Evolutionary conservation across 2,113 vertebrate genomes (phyloP).

Genomic region (Calonectris borealis): DNA sequence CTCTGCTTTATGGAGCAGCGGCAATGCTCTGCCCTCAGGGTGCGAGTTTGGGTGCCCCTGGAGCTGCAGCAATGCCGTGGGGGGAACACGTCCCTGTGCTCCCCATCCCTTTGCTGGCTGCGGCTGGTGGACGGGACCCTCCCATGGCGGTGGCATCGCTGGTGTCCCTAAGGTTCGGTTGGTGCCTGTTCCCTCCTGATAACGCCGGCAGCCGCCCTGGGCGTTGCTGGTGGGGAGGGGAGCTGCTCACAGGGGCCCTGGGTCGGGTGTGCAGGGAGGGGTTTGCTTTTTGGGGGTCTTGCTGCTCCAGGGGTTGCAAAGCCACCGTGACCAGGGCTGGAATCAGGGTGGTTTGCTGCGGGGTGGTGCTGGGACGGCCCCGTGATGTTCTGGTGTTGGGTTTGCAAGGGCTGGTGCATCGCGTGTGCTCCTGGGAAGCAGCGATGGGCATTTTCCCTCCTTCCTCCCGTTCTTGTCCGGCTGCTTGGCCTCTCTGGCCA

Average conservation of each 20-base stretch:
- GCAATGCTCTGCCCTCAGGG: accelerated
- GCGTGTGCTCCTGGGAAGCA: accelerated
- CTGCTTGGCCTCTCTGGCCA: not conserved
- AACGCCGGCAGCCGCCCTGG: accelerated
- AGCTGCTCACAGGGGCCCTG: not conserved
- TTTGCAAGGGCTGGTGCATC: not conserved
- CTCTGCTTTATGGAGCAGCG: not conserved
- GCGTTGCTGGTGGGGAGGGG: not conserved
- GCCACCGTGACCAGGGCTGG: accelerated
- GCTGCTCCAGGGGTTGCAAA: not conserved
- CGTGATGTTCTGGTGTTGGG: not conserved
- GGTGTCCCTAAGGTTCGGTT: not conserved
- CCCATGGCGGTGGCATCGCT: not conserved
- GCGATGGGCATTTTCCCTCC: accelerated
- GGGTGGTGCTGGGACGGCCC: not conserved
- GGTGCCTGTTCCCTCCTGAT: conserved; percentile 8
- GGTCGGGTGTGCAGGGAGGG: not conserved
- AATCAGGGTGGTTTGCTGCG: accelerated
- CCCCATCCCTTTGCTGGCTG: not conserved
- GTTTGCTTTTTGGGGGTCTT: not conserved
- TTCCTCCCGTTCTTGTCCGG: accelerated
- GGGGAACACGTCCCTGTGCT: no score
- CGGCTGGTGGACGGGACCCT: not conserved
- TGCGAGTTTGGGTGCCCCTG: not conserved
- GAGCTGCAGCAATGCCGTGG: not conserved